phyloP scores from a whole-genome alignment of 2,113 vertebrate species.

The Reinhardtius hippoglossoides region DNA sequence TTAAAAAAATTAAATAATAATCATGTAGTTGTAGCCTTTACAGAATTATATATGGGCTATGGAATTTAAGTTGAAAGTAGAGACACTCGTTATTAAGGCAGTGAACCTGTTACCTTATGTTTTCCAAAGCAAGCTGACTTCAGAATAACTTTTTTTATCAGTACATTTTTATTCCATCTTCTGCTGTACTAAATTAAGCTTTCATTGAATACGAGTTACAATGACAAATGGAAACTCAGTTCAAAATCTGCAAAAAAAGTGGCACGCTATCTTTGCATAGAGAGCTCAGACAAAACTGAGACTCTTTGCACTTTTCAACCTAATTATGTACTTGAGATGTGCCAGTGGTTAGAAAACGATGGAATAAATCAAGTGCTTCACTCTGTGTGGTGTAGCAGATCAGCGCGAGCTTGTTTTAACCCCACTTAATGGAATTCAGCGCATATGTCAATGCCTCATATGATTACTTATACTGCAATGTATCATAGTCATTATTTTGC shows the following conservation, averaged over 20 bases:
- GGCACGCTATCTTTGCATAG: neutral
- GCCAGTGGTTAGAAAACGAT: conserved; percentile 12
- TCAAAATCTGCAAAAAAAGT: neutral
- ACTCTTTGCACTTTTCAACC: conserved; percentile 22
- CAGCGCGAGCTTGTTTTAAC: conserved; percentile 3
- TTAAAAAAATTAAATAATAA: too few species aligned
- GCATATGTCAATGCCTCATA: conserved; percentile 1
- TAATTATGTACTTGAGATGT: conserved; percentile 32
- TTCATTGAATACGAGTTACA: neutral
- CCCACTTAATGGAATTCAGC: conserved; percentile 8
- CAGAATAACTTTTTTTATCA: too few species aligned
- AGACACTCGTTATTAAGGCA: too few species aligned
- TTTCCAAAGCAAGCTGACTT: too few species aligned
- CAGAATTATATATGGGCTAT: too few species aligned
- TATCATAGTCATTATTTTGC: neutral
- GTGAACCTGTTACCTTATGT: too few species aligned
- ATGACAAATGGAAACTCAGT: neutral
- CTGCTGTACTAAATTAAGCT: neutral
- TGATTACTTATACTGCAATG: conserved; percentile 7
- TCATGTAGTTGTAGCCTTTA: too few species aligned
- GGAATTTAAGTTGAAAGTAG: too few species aligned
- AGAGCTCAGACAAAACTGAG: neutral
- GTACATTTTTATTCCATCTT: too few species aligned
- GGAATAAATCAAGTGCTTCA: conserved; percentile 20
- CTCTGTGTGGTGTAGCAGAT: neutral